These are phyloP conservation scores for Eustalomyia histrio DNA, from an alignment of 2,888 invertebrate species.

Conservation along the genomic window DNA sequence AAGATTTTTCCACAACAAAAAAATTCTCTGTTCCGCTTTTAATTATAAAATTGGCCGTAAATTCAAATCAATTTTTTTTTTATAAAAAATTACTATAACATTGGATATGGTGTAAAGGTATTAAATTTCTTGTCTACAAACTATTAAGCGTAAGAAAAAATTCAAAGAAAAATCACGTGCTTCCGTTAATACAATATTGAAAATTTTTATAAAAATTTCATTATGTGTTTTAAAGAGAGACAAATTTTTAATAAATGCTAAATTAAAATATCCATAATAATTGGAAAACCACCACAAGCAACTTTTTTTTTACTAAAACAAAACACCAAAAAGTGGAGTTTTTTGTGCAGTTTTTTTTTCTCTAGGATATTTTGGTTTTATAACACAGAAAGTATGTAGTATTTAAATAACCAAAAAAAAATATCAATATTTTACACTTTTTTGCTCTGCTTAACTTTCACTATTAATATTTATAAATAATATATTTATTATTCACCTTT, in stretches of 20 bases:
- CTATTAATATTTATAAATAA: slow-evolving; percentile 1
- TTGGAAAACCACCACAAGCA: background rate
- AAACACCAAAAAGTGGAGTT: background rate
- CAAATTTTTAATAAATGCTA: background rate
- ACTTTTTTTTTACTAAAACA: background rate
- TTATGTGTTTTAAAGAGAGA: background rate
- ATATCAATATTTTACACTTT: background rate
- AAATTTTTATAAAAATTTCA: slow-evolving; percentile 1
- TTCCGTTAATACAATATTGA: slow-evolving; percentile 2
- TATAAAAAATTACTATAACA: no score
- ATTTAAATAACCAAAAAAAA: background rate
- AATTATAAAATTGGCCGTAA: no score
- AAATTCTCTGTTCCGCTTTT: no score
- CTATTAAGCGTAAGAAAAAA: background rate
- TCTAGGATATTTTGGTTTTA: slow-evolving; percentile 3
- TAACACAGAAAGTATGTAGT: background rate
- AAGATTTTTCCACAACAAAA: no score
- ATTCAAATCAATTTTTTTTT: no score
- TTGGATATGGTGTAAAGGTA: background rate
- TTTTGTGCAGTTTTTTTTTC: background rate
- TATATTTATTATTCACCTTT: background rate
- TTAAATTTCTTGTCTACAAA: background rate
- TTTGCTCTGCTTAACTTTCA: slow-evolving; percentile 2
- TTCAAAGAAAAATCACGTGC: slow-evolving; percentile 14
- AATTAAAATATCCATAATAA: background rate